These are phyloP conservation scores for Hermaeophaga mercurialis DNA, from an alignment of 2,888 invertebrate species.

Conservation along the genomic window DNA sequence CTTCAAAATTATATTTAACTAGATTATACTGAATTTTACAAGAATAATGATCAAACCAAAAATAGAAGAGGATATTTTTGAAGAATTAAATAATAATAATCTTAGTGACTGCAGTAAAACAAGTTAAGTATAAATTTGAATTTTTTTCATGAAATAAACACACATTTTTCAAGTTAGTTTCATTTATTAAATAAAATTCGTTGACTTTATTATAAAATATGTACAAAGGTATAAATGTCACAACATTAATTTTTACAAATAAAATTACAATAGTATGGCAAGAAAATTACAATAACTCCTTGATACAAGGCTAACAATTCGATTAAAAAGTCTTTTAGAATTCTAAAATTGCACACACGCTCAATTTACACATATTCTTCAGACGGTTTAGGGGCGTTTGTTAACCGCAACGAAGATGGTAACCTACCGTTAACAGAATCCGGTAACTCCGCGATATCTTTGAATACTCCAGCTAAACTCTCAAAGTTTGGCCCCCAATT, in stretches of 20 bases:
- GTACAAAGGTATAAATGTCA: slow-evolving; percentile 37
- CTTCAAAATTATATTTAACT: no score
- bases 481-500: slow-evolving; percentile 98
- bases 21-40: no score
- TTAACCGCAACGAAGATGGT: slow-evolving; percentile 75
- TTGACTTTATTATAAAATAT: slow-evolving; percentile 49
- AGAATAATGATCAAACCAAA: no score
- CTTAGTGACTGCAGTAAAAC: no score
- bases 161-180: slow-evolving; percentile 40
- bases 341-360: slow-evolving; percentile 31
- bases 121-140: no score
- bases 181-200: slow-evolving; percentile 41
- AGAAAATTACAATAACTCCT: slow-evolving; percentile 51
- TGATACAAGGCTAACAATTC: slow-evolving; percentile 52
- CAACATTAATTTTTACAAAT: slow-evolving; percentile 35
- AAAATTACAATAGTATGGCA: slow-evolving; percentile 53
- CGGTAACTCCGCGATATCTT: slow-evolving; percentile 93
- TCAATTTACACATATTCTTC: slow-evolving; percentile 80
- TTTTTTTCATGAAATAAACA: not conserved
- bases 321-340: slow-evolving; percentile 24
- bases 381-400: slow-evolving; percentile 82
- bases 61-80: no score
- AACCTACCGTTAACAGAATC: slow-evolving; percentile 78
- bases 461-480: slow-evolving; percentile 93
- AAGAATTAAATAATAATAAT: no score